A percentile compares a stretch with the other conserved stretches of the same genome.
These are phyloP conservation scores for Chunga burmeisteri DNA, from an alignment of 2,113 vertebrate genomes.

Conservation along the genomic window DNA sequence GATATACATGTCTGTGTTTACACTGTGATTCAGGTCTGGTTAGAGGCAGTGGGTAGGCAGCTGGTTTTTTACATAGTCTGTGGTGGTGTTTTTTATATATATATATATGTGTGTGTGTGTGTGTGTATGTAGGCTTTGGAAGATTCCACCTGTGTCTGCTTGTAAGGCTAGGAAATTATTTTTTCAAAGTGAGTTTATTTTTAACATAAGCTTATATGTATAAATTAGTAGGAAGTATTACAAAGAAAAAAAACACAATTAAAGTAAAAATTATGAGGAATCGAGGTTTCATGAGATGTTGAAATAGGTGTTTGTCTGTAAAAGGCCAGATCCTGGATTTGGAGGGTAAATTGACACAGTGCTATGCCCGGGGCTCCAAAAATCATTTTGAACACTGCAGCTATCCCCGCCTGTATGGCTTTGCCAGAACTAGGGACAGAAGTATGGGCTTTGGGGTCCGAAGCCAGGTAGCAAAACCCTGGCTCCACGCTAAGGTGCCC, in stretches of 20 bases:
- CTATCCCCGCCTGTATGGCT: not conserved
- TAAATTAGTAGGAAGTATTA: not conserved
- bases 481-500: not conserved
- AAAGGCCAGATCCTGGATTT: not conserved
- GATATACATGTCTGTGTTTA: slow-evolving; percentile 2
- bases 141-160: not conserved
- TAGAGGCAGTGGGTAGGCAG: not conserved
- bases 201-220: not conserved
- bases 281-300: not conserved
- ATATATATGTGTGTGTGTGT: not conserved
- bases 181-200: not conserved
- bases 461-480: not conserved
- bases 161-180: not conserved
- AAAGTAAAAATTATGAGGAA: not conserved
- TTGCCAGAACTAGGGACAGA: not conserved
- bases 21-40: not conserved
- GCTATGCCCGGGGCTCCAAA: not conserved
- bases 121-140: not conserved
- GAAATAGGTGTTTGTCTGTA: not conserved
- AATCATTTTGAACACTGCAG: not conserved
- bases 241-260: not conserved
- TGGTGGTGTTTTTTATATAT: not conserved
- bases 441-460: not conserved
- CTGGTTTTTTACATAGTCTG: not conserved
- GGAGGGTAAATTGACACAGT: not conserved